Evolutionary conservation across 2,113 vertebrate genomes (phyloP), one percentile per base, ranked within the genome.

Genomic region (Sinocyclocheilus anshuiensis): DNA sequence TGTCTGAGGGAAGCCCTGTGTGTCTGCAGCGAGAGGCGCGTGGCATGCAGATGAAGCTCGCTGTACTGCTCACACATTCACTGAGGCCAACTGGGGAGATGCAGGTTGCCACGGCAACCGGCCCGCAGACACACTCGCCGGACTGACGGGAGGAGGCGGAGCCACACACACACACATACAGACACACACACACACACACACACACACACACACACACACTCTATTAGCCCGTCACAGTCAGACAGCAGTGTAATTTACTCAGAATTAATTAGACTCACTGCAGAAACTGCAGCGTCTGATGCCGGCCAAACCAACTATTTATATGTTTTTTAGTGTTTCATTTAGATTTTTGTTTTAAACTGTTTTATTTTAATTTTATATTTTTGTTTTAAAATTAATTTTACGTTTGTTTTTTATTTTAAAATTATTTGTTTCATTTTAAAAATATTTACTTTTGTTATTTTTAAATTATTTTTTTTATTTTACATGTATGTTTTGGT

Each of bases 101-200:
- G 50, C 59, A 69, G 84, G 91, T 92, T 89, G 79, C 91, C 83
- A 89, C 74, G 84, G 92, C 42, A 86, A 94, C 92, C 69, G 67
- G 79, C 2, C 29, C 29, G 29, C 29, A 29, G 29, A 29, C 29
- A 29, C 77, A 87, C 6, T 78, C 16, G 10, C 85, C 83, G 86
- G 84, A 86, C 50, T 83, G 53, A 36, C 5, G 36, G 36, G 36
- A 36, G 36, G 36, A 36, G 33, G 36, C 36, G 5, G 36, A 36
- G 36, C 36, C 45, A 48, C 45, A 48, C 42, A 45, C 42, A 4
- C 9, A 45, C 42, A 42, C 39, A 10, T 9, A 45, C 9, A 4
- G 7, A 9, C 8, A 22, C 71, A 71, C 33, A 67, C 81, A 77
- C 65, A 72, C 59, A 59, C 85, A 81, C 84, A 86, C 74, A 48